Evolutionary conservation across 2,113 vertebrate species (phyloP).

Genomic region (Numida meleagris): DNA sequence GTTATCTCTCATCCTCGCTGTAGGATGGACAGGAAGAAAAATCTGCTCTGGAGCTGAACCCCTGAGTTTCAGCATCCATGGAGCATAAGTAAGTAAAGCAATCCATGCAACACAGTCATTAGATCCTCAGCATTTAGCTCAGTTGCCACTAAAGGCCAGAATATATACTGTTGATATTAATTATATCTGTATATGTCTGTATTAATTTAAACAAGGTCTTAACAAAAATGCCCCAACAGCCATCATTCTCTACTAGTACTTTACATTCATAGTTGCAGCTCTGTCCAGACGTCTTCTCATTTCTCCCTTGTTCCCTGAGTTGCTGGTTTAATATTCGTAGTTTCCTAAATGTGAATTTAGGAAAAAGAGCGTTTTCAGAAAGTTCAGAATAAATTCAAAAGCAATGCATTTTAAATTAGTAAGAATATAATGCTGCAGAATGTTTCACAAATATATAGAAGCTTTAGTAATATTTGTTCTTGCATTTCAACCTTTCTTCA

Average conservation of each 20-base stretch:
- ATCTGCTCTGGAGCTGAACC: neutral
- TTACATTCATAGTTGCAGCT: slow-evolving; percentile 82
- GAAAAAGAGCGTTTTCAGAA: slow-evolving; percentile 36
- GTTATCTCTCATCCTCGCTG: neutral
- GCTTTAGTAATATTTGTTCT: neutral
- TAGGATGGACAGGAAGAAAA: neutral
- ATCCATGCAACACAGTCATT: neutral
- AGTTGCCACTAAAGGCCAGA: neutral
- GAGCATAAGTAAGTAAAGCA: neutral
- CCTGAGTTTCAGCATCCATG: neutral
- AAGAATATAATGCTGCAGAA: neutral
- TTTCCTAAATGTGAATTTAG: slow-evolving; percentile 73
- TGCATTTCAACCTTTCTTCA: neutral
- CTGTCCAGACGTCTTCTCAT: slow-evolving; percentile 62
- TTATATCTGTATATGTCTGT: neutral
- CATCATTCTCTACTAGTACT: slow-evolving; percentile 7
- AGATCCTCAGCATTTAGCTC: neutral
- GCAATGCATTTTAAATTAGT: neutral
- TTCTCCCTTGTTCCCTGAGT: slow-evolving; percentile 78
- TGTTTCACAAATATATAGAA: neutral
- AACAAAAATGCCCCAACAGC: neutral
- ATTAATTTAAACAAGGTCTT: neutral
- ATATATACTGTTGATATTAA: neutral
- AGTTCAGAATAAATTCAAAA: neutral
- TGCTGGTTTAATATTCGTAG: slow-evolving; percentile 85